Evolutionary conservation across 2,888 invertebrate genomes (phyloP), one percentile per base, ranked within the genome.

Genomic region (Lasioglossum villosulum): DNA sequence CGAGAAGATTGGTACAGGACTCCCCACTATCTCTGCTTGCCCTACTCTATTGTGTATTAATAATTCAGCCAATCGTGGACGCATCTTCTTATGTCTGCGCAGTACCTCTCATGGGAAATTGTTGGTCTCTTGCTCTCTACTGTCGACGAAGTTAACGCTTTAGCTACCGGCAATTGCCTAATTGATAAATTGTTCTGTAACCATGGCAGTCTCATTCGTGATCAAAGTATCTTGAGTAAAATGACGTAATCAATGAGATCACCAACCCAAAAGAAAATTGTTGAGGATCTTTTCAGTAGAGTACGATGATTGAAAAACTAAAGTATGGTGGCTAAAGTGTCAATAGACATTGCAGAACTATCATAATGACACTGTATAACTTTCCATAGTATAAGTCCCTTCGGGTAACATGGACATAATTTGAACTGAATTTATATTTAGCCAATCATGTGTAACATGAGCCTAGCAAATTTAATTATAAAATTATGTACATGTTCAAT

Each of bases 51-150:
- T 63, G 10, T n/a, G 10, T n/a, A 23, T 52, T 52, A 63, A 30
- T 16, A 14, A 30, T 16, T 63, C 63, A 30, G 14, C 63, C 63
- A 63, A 63, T 30, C 16, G 14, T 30, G 2, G 6, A 2, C 16
- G 6, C 27, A 63, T 63, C 30, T 59, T 59, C 27, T 30, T 30
- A 30, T 63, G 16, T 27, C 63, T 63, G n/a, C 4, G 12, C 23
- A 34, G 37, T n/a, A 27, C 68, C 73, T 89, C 71, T 76, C 78
- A 74, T 82, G 78, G 52, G n/a, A 42, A 23, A 68, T 68, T 42
- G 68, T 56, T 82, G 27, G 48, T 75, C 59, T 30, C 59, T 66
- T 78, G 71, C 72, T 45, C 48, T 73, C 52, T 70, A 72, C 56
- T 63, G 71, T 59, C 30, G 39, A 56, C 39, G 66, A 82, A 74